Percentiles rank a stretch among this genome's conserved stretches.
Conservation (phyloP, 1,140 invertebrate genomes). For the Ruditapes philippinarum region DNA sequence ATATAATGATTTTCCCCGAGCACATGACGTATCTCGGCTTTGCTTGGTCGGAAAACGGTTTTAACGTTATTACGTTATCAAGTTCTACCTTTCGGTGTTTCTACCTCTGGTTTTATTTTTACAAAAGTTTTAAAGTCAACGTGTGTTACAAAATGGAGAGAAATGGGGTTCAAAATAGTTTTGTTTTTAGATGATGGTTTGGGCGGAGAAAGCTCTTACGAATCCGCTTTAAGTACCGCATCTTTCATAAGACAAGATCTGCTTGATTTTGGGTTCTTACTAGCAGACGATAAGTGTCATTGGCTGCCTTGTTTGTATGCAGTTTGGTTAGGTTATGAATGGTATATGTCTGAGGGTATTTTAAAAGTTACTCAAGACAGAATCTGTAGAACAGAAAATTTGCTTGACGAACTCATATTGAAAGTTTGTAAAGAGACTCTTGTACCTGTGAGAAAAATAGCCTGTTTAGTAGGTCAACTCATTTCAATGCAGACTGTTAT, state of each 20-base stretch:
- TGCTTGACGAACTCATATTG: neutral
- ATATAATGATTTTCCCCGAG: too few species aligned
- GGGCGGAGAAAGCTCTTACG: too few species aligned
- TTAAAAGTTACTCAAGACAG: neutral
- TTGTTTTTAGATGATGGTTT: too few species aligned
- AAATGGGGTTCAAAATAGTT: too few species aligned
- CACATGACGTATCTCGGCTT: too few species aligned
- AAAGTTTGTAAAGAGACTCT: neutral
- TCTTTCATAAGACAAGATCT: neutral
- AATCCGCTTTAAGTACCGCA: neutral
- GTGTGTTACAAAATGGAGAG: too few species aligned
- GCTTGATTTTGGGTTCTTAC: neutral
- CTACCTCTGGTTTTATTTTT: too few species aligned
- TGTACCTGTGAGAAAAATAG: constrained; percentile 17
- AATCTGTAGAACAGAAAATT: neutral
- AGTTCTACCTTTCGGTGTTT: too few species aligned
- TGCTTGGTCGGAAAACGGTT: too few species aligned
- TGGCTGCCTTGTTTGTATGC: neutral
- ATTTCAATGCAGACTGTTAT: constrained; percentile 38
- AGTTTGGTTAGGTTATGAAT: constrained; percentile 25
- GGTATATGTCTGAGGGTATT: neutral
- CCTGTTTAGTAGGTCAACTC: constrained; percentile 9
- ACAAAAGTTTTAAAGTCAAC: too few species aligned
- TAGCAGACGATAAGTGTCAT: constrained; percentile 38
- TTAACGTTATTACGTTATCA: too few species aligned